Conservation (phyloP, 2,113 vertebrate genomes). For the Cyanocitta stelleri region DNA sequence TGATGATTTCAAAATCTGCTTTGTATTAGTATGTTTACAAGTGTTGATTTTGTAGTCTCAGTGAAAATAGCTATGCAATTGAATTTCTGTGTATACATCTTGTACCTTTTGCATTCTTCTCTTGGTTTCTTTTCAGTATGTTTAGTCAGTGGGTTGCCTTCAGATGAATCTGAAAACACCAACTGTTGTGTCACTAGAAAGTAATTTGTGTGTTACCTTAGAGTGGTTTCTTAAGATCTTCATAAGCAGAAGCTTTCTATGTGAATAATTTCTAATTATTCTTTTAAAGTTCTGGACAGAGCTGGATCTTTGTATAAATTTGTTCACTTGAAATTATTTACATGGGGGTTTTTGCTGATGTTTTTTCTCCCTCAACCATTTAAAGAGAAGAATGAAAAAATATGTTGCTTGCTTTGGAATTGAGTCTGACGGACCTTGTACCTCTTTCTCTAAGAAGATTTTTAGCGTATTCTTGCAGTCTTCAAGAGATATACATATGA, state of each 20-base stretch:
- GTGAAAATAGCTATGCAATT: not conserved
- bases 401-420: not conserved
- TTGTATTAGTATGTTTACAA: not conserved
- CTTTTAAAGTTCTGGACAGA: not conserved
- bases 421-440: not conserved
- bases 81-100: not conserved
- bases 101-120: not conserved
- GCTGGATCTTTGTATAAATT: not conserved
- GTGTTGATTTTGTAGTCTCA: not conserved
- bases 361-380: not conserved
- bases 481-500: not conserved
- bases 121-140: not conserved
- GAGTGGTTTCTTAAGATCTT: not conserved
- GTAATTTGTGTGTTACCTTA: not conserved
- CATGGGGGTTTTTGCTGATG: accelerated
- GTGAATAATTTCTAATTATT: not conserved
- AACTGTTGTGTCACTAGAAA: not conserved
- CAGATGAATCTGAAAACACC: not conserved
- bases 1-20: not conserved
- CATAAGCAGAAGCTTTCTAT: not conserved
- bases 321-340: not conserved
- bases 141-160: not conserved
- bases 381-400: not conserved
- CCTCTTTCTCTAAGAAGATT: not conserved
- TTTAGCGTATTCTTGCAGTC: not conserved